Conservation (phyloP, 2,888 invertebrate species). For the Anticlea derivata region DNA sequence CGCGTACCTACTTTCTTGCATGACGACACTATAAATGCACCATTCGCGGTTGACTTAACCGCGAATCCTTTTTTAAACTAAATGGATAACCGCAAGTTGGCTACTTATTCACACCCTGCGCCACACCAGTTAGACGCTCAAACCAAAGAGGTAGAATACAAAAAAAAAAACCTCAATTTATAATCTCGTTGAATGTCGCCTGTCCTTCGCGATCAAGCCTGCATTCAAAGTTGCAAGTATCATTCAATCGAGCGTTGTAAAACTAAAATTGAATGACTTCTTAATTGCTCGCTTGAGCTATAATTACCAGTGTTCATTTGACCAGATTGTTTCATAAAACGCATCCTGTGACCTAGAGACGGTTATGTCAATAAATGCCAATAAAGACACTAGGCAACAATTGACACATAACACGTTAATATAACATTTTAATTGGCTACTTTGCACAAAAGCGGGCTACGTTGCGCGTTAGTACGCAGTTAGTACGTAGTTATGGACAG, state of each 20-base stretch:
- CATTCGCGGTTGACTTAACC: conserved; percentile 22
- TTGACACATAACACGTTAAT: too few species aligned
- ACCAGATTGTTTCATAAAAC: conserved; percentile 41
- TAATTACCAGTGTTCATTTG: conserved; percentile 36
- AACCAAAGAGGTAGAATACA: too few species aligned
- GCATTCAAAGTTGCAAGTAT: background rate
- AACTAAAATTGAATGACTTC: conserved; percentile 26
- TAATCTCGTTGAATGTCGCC: too few species aligned
- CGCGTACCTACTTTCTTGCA: background rate
- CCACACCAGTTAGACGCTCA: too few species aligned
- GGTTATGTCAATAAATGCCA: conserved; percentile 28
- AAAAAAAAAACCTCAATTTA: too few species aligned
- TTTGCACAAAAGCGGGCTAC: too few species aligned
- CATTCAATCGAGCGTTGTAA: background rate
- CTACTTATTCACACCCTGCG: conserved; percentile 16
- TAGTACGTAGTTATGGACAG: too few species aligned
- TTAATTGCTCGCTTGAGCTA: background rate
- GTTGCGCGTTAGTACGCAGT: too few species aligned
- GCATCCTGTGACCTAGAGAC: conserved; percentile 45
- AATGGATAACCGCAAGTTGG: conserved; percentile 26
- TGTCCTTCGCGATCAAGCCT: too few species aligned
- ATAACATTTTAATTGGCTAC: too few species aligned
- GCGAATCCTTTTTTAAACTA: conserved; percentile 19
- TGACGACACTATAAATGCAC: conserved; percentile 1
- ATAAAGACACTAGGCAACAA: too few species aligned